Evolutionary conservation across 2,797 vertebrate species (phyloP), one percentile per base, ranked within the genome.

Genomic region (Fistularia commersonii): DNA sequence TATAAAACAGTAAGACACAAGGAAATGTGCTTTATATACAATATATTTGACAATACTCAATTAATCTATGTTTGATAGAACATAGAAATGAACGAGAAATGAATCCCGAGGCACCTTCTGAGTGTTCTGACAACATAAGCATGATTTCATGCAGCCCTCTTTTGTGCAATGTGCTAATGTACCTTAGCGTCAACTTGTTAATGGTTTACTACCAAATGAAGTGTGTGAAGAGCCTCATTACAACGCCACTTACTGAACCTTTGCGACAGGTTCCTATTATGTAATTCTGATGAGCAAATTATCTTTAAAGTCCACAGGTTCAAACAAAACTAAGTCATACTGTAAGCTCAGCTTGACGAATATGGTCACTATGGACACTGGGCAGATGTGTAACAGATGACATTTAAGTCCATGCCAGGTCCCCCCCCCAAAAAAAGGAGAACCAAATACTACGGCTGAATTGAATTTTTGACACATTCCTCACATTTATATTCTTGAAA

Each of bases 121-220:
- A 8, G 36, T 39, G 34, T 8, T 41, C 45, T 48, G 15, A 38
- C 49, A 48, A n/a, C 23, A 45, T 54, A 59, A 40, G 44, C n/a
- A 36, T 5, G 52, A 32, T 1, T 66, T 47, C 64, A 70, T 80
- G 63, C 63, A 69, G 52, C 58, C 35, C 15, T 33, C 8, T 5
- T 12, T 23, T 3, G 6, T 47, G 23, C 32, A n/a, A 14, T 1
- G 6, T 3, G 3, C 0, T 48, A 31, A 23, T 31, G 12, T 7
- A 41, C 8, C 10, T 37, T 11, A 47, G 44, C 53, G 55, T 8
- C 32, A 23, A 42, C 12, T 8, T 43, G 62, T 81, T 74, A 79
- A 82, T 48, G 49, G 51, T 72, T 81, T 39, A 77, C 68, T 31
- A 65, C 42, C 58, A 66, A 74, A 77, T 61, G 56, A 61, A 62